Evolutionary conservation across 2,888 invertebrate genomes (phyloP).

Genomic region (Philopedon plagiatum): DNA sequence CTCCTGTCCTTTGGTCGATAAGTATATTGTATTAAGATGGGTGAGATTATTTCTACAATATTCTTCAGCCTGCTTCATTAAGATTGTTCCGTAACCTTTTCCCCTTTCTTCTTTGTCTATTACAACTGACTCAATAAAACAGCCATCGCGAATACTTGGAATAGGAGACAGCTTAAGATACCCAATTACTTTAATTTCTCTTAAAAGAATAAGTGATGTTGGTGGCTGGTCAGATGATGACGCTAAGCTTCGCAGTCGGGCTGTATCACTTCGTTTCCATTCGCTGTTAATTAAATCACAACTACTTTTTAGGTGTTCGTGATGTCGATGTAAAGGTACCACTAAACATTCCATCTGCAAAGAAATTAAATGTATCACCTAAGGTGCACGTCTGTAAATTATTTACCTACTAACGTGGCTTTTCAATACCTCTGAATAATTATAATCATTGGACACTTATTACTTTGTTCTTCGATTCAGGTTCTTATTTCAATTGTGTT

Average conservation of each 20-base stretch:
- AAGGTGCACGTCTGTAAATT: too few species aligned
- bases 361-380: too few species aligned
- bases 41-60: slow-evolving; percentile 76
- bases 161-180: slow-evolving; percentile 86
- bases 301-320: slow-evolving; percentile 80
- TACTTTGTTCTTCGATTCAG: too few species aligned
- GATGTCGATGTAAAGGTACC: slow-evolving; percentile 80
- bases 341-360: slow-evolving; percentile 66
- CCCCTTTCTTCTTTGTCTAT: slow-evolving; percentile 81
- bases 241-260: slow-evolving; percentile 82
- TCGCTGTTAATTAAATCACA: slow-evolving; percentile 87
- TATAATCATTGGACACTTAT: too few species aligned
- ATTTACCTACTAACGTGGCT: too few species aligned
- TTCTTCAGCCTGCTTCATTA: slow-evolving; percentile 83
- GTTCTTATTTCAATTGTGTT: too few species aligned
- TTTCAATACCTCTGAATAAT: too few species aligned
- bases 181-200: slow-evolving; percentile 75
- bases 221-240: slow-evolving; percentile 82
- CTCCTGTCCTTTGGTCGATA: slow-evolving; percentile 77
- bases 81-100: slow-evolving; percentile 81
- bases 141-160: slow-evolving; percentile 78
- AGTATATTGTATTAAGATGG: slow-evolving; percentile 74
- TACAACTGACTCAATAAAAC: slow-evolving; percentile 87
- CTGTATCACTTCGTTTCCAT: slow-evolving; percentile 88
- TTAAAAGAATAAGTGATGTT: slow-evolving; percentile 79